These are phyloP conservation scores for Cydia amplana DNA, from an alignment of 1,140 invertebrate species.

Conservation along the genomic window DNA sequence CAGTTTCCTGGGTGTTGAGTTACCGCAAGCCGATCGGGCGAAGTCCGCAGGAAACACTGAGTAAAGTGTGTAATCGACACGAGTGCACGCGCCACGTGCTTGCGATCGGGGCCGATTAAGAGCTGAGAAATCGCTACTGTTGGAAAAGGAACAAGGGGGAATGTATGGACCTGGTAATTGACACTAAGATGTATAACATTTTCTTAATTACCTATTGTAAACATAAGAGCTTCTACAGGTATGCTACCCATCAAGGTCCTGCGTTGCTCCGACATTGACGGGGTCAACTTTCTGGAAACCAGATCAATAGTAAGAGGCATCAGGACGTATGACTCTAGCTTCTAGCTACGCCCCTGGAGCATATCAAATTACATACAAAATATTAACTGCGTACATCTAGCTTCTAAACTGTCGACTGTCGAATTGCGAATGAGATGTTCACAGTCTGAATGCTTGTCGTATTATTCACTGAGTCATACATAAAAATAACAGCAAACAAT, in stretches of 20 bases:
- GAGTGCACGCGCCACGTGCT: slow-evolving; percentile 39
- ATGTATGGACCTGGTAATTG: too few species aligned
- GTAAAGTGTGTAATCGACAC: slow-evolving; percentile 49
- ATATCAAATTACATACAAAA: not conserved
- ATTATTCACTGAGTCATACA: not conserved
- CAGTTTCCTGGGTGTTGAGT: slow-evolving; percentile 49
- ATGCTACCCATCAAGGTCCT: too few species aligned
- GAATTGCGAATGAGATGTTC: not conserved
- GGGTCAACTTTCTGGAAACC: too few species aligned
- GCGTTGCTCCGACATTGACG: too few species aligned
- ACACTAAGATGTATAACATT: too few species aligned
- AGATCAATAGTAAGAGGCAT: too few species aligned
- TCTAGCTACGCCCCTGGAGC: too few species aligned
- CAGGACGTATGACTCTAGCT: too few species aligned
- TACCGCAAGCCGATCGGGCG: slow-evolving; percentile 41
- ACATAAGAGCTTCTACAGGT: too few species aligned
- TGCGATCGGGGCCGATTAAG: not conserved
- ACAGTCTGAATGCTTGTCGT: not conserved
- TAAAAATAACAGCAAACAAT: not conserved
- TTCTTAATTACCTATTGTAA: too few species aligned
- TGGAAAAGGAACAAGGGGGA: too few species aligned
- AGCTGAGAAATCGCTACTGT: too few species aligned
- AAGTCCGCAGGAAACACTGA: slow-evolving; percentile 46
- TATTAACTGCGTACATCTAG: not conserved
- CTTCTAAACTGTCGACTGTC: not conserved